Percentiles rank a stretch among this genome's conserved stretches.
Evolutionary conservation across 2,113 vertebrate genomes (phyloP).

Genomic region (Bambusicola thoracicus): DNA sequence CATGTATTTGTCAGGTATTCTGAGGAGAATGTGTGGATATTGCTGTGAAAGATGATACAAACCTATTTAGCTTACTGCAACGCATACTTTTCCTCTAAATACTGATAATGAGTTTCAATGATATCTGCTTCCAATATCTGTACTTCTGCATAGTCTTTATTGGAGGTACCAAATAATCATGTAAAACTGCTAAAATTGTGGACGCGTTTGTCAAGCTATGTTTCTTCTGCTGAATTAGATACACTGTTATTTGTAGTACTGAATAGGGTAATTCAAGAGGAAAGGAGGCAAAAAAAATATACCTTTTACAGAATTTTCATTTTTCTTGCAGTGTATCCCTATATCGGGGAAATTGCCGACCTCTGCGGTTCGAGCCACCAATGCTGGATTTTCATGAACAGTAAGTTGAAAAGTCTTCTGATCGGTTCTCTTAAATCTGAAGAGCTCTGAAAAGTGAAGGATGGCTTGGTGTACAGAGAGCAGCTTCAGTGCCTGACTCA

Average conservation of each 20-base stretch:
- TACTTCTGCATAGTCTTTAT: background rate
- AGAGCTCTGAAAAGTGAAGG: background rate
- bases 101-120: background rate
- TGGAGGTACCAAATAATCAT: background rate
- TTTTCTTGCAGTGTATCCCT: constrained; percentile 86
- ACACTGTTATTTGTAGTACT: background rate
- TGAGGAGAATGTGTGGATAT: background rate
- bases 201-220: constrained; percentile 64
- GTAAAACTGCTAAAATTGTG: background rate
- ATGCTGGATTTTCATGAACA: constrained; percentile 99
- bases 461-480: background rate
- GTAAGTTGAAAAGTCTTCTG: constrained; percentile 80
- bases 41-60: background rate
- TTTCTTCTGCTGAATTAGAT: constrained; percentile 30
- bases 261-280: background rate
- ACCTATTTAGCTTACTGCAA: background rate
- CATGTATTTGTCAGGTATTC: background rate
- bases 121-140: background rate
- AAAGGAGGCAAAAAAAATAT: background rate
- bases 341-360: constrained; percentile 93
- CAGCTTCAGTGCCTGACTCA: background rate
- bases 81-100: background rate
- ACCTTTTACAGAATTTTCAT: constrained; percentile 40
- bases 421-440: background rate
- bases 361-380: constrained; percentile 96